Evolutionary conservation across 2,888 invertebrate species (phyloP), one percentile per base, ranked within the genome.

Genomic region (Glaucopsyche alexis): DNA sequence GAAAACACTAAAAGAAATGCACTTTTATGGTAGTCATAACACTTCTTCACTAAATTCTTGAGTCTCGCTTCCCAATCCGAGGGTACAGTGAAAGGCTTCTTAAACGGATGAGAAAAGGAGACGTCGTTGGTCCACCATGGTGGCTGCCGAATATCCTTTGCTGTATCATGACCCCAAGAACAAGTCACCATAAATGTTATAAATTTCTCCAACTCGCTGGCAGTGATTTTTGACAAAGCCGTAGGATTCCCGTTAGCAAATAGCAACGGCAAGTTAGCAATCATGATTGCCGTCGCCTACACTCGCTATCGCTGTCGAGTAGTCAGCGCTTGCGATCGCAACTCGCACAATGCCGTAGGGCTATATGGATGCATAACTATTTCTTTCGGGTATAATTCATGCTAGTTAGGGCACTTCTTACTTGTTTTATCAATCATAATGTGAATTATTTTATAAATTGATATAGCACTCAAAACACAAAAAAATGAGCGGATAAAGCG

Each of bases 181-280:
- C 96, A 96, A 83, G 95, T 95, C 78, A 96, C 95, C 95, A 96
- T 95, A 84, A 96, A 96, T 77, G 95, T 95, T 81, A 96, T 94
- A 84, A 96, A 96, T 80, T 94, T 94, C 89, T 96, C 96, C 80
- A 96, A 85, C 83, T 95, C 95, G 74, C 86, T 88, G 83, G 94
- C 90, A 45, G 94, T 93, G 79, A 95, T 95, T 82, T 94, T 94
- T 76, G 94, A 93, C 79, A 96, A 85, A 69, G 95, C 95, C 72
- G 94, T 95, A 70, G 96, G 96, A 84, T 95, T 95, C 79, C 96
- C 96, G 83, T 95, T 94, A 77, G 95, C 94, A 81, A 96, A 96
- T 72, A 96, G 88, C 79, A 96, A 93, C 79, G 96, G 96, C 84
- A 96, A 90, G 87, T 96, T 96, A 77, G 96, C 96, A 87, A 96